Percentiles rank a stretch among this genome's conserved stretches.
These are phyloP conservation scores for Nymphalis c-album DNA, from an alignment of 2,888 invertebrate genomes.

Conservation along the genomic window DNA sequence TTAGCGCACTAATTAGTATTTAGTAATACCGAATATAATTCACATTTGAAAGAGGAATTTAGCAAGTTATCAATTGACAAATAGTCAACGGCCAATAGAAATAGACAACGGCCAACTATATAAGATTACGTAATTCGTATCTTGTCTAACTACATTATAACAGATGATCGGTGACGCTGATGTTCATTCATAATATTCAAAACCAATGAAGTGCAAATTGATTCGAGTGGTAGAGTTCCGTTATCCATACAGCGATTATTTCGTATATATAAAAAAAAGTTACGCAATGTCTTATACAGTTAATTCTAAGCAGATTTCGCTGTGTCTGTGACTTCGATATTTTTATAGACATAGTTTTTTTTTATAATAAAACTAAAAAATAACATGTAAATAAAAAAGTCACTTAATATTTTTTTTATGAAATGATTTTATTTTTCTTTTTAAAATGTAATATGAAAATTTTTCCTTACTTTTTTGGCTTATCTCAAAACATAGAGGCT, in stretches of 20 bases:
- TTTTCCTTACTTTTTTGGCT: too few relatives aligned
- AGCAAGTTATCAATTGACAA: constrained; percentile 13
- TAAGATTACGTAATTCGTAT: constrained; percentile 29
- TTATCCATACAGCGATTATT: constrained; percentile 26
- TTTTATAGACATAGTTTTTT: background rate
- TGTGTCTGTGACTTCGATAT: background rate
- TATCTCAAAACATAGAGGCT: too few relatives aligned
- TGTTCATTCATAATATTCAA: constrained; percentile 37
- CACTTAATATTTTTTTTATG: too few relatives aligned
- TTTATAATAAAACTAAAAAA: too few relatives aligned
- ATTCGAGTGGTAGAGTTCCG: constrained; percentile 32
- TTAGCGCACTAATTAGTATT: background rate
- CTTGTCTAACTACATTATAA: constrained; percentile 29
- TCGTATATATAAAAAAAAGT: constrained; percentile 20
- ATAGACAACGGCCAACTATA: constrained; percentile 26
- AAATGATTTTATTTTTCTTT: too few relatives aligned
- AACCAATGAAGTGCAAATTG: constrained; percentile 34
- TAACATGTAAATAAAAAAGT: too few relatives aligned
- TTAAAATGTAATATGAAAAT: too few relatives aligned
- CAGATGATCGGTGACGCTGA: constrained; percentile 27
- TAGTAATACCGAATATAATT: background rate
- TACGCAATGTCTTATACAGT: constrained; percentile 24
- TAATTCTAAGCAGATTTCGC: constrained; percentile 11
- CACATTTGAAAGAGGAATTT: background rate
- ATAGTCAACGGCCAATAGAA: constrained; percentile 28